Evolutionary conservation across 2,888 invertebrate genomes (phyloP).

Genomic region (Aspidapion aeneum): DNA sequence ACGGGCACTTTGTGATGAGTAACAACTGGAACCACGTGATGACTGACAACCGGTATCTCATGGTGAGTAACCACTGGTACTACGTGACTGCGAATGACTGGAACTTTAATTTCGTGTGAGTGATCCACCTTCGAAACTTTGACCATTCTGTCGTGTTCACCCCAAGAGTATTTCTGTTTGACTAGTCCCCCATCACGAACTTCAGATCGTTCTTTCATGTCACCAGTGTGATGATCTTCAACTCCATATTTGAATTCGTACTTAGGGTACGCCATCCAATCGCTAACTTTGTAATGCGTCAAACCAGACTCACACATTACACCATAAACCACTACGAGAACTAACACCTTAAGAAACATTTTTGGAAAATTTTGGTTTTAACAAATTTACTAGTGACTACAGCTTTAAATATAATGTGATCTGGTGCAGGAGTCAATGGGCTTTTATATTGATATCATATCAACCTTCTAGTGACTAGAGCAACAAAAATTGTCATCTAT

Average conservation of each 20-base stretch:
- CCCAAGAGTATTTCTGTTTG: constrained; percentile 23
- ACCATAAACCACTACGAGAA: background rate
- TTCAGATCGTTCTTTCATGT: constrained; percentile 22
- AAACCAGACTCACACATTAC: background rate
- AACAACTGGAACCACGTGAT: background rate
- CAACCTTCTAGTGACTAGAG: background rate
- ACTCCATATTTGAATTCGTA: constrained; percentile 26
- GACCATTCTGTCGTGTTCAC: constrained; percentile 18
- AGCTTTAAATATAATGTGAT: too few species aligned
- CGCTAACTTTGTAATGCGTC: constrained; percentile 12
- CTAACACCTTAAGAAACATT: background rate
- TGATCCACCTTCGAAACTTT: constrained; percentile 17
- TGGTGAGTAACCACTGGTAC: background rate
- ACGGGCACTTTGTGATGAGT: background rate
- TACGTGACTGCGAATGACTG: background rate
- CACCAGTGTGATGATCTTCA: constrained; percentile 21
- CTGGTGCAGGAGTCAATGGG: too few species aligned
- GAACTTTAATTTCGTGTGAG: background rate
- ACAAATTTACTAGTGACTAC: too few species aligned
- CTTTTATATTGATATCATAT: background rate
- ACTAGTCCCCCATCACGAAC: constrained; percentile 19
- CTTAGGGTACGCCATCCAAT: constrained; percentile 20
- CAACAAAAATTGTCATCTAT: background rate
- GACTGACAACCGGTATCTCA: background rate
- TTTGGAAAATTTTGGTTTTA: background rate